Conservation (phyloP, 2,113 vertebrate species). For the Cyanoderma ruficeps region DNA sequence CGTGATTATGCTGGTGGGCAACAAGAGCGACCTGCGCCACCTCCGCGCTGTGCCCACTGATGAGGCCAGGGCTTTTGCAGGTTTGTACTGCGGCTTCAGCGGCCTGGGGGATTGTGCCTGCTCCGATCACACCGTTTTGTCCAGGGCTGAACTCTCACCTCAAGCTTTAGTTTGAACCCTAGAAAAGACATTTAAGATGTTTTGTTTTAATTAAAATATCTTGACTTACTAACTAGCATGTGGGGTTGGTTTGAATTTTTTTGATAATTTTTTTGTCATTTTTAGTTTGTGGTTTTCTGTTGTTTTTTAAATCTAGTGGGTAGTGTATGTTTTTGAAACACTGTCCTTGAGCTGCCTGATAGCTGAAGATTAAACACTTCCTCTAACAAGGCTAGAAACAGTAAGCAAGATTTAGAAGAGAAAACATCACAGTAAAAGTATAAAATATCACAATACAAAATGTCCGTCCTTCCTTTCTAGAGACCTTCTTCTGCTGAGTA, state of each 20-base stretch:
- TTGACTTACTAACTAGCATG: not conserved
- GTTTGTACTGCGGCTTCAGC: constrained; percentile 42
- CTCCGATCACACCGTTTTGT: not conserved
- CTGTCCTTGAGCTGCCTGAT: constrained; percentile 26
- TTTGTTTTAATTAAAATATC: not conserved
- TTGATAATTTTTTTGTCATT: not conserved
- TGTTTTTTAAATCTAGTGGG: not conserved
- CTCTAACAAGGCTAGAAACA: not conserved
- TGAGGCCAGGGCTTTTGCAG: constrained; percentile 90
- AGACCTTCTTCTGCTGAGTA: not conserved
- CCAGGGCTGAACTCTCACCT: not conserved
- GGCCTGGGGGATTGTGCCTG: not conserved
- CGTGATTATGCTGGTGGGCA: constrained; percentile 97
- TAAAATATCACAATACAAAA: not conserved
- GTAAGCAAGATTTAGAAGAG: not conserved
- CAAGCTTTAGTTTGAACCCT: not conserved
- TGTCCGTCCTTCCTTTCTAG: not conserved
- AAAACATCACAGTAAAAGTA: not conserved
- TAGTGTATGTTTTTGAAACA: not conserved
- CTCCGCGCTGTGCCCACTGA: constrained; percentile 93
- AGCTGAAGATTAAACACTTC: not conserved
- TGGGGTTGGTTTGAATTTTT: not conserved
- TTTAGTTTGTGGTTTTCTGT: not conserved
- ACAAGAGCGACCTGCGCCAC: constrained; percentile 95
- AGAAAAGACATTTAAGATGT: not conserved